Evolutionary conservation across 2,888 invertebrate genomes (phyloP).

Genomic region (Cheilosia vernalis): DNA sequence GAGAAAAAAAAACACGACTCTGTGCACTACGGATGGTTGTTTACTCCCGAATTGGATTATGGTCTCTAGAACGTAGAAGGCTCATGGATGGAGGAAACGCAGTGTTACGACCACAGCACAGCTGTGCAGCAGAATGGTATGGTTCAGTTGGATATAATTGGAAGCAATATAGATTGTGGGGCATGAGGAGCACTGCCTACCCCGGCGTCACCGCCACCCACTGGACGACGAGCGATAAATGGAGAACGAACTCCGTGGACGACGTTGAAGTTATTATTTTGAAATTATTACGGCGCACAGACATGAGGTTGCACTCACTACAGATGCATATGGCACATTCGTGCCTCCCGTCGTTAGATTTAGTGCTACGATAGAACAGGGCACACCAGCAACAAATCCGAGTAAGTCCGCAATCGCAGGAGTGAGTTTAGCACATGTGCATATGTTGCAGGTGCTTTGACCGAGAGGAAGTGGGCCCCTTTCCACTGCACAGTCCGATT

Average conservation of each 20-base stretch:
- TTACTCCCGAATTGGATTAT: constrained; percentile 70
- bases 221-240: constrained; percentile 34
- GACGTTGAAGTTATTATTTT: constrained; percentile 62
- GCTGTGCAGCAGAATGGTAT: constrained; percentile 28
- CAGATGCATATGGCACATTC: constrained; percentile 62
- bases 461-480: constrained; percentile 56
- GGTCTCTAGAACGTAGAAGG: constrained; percentile 21
- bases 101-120: constrained; percentile 11
- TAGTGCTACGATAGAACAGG: constrained; percentile 58
- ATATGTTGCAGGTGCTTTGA: constrained; percentile 66
- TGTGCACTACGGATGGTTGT: constrained; percentile 7
- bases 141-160: constrained; percentile 55
- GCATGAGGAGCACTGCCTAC: constrained; percentile 32
- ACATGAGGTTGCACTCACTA: constrained; percentile 38
- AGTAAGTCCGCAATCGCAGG: not conserved
- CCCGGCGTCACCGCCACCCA: not conserved
- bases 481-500: constrained; percentile 32
- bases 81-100: not conserved
- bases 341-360: constrained; percentile 66
- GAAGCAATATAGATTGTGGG: constrained; percentile 58
- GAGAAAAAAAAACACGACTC: constrained; percentile 1
- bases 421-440: constrained; percentile 22
- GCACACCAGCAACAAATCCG: not conserved
- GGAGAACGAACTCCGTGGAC: constrained; percentile 49
- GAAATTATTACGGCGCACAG: constrained; percentile 54